These are phyloP conservation scores for Dynastes maya DNA, from an alignment of 2,888 invertebrate species.

Conservation along the genomic window DNA sequence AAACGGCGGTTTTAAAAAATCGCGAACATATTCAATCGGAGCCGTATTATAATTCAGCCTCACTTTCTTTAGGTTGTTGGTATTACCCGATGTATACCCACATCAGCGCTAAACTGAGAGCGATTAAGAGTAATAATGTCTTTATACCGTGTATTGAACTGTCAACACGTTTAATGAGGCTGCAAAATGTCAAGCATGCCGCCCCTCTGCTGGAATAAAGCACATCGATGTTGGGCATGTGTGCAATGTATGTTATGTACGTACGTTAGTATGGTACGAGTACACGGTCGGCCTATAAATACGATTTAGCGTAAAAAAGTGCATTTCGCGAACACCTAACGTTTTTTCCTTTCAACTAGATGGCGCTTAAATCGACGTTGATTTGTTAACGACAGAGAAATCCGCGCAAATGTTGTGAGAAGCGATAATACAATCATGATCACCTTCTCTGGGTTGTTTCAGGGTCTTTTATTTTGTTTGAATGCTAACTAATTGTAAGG, in stretches of 20 bases:
- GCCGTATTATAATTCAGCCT: conserved; percentile 1
- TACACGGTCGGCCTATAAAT: conserved; percentile 9
- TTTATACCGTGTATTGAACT: conserved; percentile 43
- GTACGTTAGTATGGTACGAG: too few relatives aligned
- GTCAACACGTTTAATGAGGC: conserved; percentile 44
- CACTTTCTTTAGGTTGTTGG: background rate
- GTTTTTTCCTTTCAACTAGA: conserved; percentile 48
- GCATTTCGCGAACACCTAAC: conserved; percentile 22
- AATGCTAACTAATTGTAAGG: too few relatives aligned
- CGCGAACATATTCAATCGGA: background rate
- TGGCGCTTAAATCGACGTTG: too few relatives aligned
- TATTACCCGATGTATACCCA: background rate
- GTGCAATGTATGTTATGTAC: background rate
- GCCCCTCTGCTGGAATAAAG: conserved; percentile 15
- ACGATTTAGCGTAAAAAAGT: conserved; percentile 18
- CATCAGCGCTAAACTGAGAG: conserved; percentile 1
- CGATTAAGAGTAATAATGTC: conserved; percentile 46
- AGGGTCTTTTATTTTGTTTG: too few relatives aligned
- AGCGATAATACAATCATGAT: too few relatives aligned
- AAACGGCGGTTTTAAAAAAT: background rate
- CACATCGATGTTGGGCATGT: conserved; percentile 20
- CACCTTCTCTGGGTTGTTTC: too few relatives aligned
- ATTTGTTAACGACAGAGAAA: too few relatives aligned
- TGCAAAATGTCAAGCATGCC: conserved; percentile 35
- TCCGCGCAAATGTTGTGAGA: too few relatives aligned